A percentile compares a stretch with the other conserved stretches of the same genome.
phyloP scores from a whole-genome alignment of 2,888 invertebrate genomes.

The Invenusta paracnida region DNA sequence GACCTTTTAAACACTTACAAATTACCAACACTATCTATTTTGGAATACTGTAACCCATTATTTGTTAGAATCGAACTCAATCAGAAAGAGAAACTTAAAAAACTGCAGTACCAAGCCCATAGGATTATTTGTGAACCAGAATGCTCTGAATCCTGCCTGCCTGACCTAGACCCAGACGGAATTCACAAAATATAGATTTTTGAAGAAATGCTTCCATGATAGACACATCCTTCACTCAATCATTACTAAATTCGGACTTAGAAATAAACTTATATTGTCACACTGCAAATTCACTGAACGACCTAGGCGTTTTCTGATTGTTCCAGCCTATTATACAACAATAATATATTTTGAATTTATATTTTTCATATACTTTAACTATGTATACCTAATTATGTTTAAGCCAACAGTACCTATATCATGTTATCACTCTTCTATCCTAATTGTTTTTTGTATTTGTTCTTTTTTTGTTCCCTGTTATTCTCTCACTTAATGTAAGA shows the following conservation, averaged over 20 bases:
- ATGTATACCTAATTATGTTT: too few species aligned
- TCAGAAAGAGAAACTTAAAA: not conserved
- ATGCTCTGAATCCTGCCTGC: not conserved
- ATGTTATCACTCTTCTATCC: too few species aligned
- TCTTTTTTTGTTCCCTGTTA: not conserved
- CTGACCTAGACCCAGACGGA: conserved; percentile 24
- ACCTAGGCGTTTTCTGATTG: too few species aligned
- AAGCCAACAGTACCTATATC: too few species aligned
- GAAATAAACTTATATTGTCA: conserved; percentile 11
- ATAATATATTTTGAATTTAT: not conserved
- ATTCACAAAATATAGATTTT: too few species aligned
- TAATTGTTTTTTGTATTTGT: not conserved
- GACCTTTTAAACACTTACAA: conserved; percentile 22
- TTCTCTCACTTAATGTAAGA: not conserved
- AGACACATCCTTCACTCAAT: conserved; percentile 25
- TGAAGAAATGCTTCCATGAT: conserved; percentile 25
- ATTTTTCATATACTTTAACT: not conserved
- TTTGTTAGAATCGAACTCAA: conserved; percentile 23
- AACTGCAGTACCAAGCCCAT: not conserved
- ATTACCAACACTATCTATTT: conserved; percentile 1
- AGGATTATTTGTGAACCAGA: conserved; percentile 2
- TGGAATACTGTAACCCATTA: conserved; percentile 9
- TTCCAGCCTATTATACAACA: conserved; percentile 1
- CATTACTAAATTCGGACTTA: not conserved
- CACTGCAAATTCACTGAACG: not conserved